phyloP scores from a whole-genome alignment of 1,140 invertebrate genomes.

The Hestina assimilis region DNA sequence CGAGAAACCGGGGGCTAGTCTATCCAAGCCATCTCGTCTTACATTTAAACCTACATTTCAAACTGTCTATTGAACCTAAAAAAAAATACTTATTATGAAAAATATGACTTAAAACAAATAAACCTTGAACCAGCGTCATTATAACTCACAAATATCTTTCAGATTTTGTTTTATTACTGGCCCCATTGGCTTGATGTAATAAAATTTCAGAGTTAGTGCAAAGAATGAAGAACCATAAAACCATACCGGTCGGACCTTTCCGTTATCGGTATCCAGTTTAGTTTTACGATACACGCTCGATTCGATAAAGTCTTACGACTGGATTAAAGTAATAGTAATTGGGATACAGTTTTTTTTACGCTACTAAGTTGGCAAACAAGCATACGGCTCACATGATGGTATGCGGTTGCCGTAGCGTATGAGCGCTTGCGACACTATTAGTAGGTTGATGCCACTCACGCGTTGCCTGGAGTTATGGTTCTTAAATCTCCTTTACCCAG shows the following conservation, averaged over 20 bases:
- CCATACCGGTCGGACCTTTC: constrained; percentile 15
- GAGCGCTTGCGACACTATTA: no score
- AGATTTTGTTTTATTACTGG: constrained; percentile 11
- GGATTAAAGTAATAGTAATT: constrained; percentile 20
- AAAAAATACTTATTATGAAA: no score
- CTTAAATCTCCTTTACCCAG: no score
- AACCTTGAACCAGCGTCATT: neutral
- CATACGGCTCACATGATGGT: no score
- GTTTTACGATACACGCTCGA: constrained; percentile 23
- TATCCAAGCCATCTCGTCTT: neutral
- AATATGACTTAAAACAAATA: no score
- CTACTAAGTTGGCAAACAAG: no score
- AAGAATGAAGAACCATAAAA: constrained; percentile 18
- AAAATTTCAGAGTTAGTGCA: constrained; percentile 16
- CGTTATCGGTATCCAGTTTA: constrained; percentile 12
- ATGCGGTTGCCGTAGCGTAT: no score
- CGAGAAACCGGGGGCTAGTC: no score
- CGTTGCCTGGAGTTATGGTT: no score
- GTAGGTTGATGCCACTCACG: no score
- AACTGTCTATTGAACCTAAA: no score
- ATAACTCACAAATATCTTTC: neutral
- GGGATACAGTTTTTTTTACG: neutral
- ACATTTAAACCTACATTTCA: no score
- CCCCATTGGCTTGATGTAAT: constrained; percentile 12
- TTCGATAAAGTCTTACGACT: constrained; percentile 15